phyloP scores from a whole-genome alignment of 2,113 vertebrate species.

The Chamaetylas fuelleborni region DNA sequence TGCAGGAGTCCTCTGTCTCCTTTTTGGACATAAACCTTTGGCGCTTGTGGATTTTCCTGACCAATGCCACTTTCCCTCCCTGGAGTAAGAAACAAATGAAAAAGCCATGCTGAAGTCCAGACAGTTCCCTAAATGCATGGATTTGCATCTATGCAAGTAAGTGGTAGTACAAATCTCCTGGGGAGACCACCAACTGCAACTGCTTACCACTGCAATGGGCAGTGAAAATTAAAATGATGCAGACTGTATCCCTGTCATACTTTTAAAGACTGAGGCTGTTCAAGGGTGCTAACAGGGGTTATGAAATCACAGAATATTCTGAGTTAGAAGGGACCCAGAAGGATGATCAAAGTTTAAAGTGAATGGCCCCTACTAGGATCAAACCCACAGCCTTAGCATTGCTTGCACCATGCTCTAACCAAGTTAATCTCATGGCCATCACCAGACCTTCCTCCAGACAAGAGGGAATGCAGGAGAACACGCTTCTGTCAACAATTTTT shows the following conservation, averaged over 20 bases:
- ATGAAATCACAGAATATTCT: neutral
- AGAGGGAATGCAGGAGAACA: neutral
- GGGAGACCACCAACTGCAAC: neutral
- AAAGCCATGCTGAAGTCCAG: neutral
- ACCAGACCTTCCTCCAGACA: neutral
- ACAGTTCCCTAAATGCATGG: neutral
- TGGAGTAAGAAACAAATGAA: neutral
- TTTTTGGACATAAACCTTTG: neutral
- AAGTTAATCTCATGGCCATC: neutral
- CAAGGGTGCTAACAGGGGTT: neutral
- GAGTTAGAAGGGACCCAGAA: neutral
- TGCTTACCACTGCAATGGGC: neutral
- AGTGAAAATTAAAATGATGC: neutral
- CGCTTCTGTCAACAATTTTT: neutral
- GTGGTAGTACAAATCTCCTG: neutral
- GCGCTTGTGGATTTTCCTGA: neutral
- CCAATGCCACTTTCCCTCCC: neutral
- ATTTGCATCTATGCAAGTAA: neutral
- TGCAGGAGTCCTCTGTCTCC: neutral
- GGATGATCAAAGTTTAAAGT: neutral
- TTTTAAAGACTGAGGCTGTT: neutral
- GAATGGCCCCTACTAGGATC: neutral
- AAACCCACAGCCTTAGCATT: neutral
- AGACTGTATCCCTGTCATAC: neutral
- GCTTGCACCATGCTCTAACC: neutral